These are phyloP conservation scores for Zaprionus camerounensis DNA, from an alignment of 1,140 invertebrate species.

Conservation along the genomic window DNA sequence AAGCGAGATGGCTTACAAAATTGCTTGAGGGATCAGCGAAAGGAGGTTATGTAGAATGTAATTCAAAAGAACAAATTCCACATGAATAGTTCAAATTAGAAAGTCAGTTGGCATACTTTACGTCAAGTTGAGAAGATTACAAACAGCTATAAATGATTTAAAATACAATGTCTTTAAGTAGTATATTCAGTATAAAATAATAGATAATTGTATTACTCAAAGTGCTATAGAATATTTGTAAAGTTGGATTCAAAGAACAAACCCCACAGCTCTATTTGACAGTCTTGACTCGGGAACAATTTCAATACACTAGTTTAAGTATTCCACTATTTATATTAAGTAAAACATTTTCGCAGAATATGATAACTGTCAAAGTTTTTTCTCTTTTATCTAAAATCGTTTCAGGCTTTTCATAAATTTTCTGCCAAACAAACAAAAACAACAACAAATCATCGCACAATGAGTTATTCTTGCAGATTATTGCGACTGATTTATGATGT, in stretches of 20 bases:
- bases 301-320: not conserved
- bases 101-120: too few relatives aligned
- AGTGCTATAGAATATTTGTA: too few relatives aligned
- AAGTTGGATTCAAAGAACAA: too few relatives aligned
- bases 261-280: too few relatives aligned
- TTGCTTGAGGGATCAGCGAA: not conserved
- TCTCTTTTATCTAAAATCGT: not conserved
- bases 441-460: slow-evolving; percentile 5
- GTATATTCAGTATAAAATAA: too few relatives aligned
- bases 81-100: too few relatives aligned
- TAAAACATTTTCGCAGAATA: not conserved
- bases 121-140: too few relatives aligned
- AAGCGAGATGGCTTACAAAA: not conserved
- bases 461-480: not conserved
- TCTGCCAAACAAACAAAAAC: not conserved
- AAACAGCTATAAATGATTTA: too few relatives aligned
- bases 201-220: too few relatives aligned
- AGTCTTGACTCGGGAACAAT: too few relatives aligned
- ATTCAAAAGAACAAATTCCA: not conserved
- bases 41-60: not conserved
- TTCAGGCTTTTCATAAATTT: not conserved
- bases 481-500: slow-evolving; percentile 33
- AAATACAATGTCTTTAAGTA: too few relatives aligned
- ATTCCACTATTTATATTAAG: not conserved
- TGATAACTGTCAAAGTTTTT: not conserved